phyloP scores from a whole-genome alignment of 2,797 vertebrate genomes.

The Sebastes glaucus region DNA sequence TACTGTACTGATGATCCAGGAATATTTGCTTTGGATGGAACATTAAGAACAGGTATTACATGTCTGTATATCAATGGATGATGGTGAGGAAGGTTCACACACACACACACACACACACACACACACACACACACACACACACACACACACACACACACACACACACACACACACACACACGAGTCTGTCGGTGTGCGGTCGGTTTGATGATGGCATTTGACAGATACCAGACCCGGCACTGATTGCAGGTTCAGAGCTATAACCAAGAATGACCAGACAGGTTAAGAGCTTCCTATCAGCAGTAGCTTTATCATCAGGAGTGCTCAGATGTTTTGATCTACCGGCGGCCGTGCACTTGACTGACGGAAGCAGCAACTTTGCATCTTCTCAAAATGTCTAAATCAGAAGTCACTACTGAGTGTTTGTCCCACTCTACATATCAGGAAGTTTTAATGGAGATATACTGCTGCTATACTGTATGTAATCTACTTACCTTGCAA shows the following conservation, averaged over 20 bases:
- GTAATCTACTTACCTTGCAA: background rate
- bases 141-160: background rate
- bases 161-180: background rate
- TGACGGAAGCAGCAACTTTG: conserved; percentile 20
- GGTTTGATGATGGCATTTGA: conserved; percentile 70
- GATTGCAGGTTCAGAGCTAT: conserved; percentile 73
- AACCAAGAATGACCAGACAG: conserved; percentile 68
- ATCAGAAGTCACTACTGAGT: background rate
- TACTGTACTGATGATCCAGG: background rate
- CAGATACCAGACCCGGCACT: conserved; percentile 68
- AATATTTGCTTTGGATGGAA: background rate
- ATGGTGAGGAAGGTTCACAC: conserved; percentile 18
- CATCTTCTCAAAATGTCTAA: conserved; percentile 2
- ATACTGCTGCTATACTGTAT: background rate
- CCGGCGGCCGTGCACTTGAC: conserved; percentile 14
- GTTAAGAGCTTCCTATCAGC: conserved; percentile 78
- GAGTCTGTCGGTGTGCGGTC: conserved; percentile 25
- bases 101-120: conserved; percentile 7
- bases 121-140: background rate
- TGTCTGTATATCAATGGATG: background rate
- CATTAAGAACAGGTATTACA: background rate
- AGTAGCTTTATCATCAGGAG: conserved; percentile 64
- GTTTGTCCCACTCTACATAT: background rate
- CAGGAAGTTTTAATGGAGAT: background rate
- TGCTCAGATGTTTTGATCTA: conserved; percentile 72